phyloP scores from a whole-genome alignment of 2,113 vertebrate genomes.

The Hippocampus comes region DNA sequence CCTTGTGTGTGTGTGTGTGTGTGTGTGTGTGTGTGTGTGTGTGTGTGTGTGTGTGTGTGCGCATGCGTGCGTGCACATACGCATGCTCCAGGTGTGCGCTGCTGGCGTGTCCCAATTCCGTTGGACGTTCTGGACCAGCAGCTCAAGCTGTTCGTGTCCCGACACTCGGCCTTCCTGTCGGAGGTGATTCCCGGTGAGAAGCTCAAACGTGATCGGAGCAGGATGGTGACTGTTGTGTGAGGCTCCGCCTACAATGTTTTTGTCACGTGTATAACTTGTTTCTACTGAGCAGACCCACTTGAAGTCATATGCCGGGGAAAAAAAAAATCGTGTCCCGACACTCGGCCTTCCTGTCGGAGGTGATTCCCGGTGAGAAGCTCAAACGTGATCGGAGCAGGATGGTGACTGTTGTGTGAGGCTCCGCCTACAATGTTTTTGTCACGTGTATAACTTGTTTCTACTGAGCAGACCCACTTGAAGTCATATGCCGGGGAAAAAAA shows the following conservation, averaged over 20 bases:
- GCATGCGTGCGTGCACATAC: too few relatives aligned
- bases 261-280: neutral
- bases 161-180: constrained; percentile 87
- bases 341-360: constrained; percentile 84
- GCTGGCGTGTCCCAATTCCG: constrained; percentile 80
- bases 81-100: constrained; percentile 75
- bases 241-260: neutral
- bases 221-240: neutral
- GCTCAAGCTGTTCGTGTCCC: constrained; percentile 87
- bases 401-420: neutral
- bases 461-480: neutral
- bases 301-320: neutral
- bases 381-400: neutral
- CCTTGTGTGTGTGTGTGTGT: neutral
- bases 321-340: constrained; percentile 80
- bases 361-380: constrained; percentile 77
- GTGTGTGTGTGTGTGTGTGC: neutral
- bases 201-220: neutral
- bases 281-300: neutral
- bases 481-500: neutral
- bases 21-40: neutral
- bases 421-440: neutral
- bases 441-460: neutral
- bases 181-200: constrained; percentile 81
- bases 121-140: constrained; percentile 84